These are phyloP conservation scores for Drosophila ustulata DNA, from an alignment of 2,888 invertebrate genomes.

Conservation along the genomic window DNA sequence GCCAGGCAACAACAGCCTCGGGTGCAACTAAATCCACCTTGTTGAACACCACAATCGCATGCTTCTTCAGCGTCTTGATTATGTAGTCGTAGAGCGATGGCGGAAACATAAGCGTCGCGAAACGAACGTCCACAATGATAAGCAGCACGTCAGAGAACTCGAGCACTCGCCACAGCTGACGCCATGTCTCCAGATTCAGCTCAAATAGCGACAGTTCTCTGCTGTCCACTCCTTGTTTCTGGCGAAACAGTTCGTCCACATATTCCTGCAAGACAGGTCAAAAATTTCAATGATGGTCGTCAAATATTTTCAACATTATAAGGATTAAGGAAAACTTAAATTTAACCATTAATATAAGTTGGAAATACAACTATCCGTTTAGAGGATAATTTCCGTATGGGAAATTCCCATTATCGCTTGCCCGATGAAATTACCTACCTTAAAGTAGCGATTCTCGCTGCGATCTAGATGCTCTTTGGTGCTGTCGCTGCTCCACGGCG, in stretches of 20 bases:
- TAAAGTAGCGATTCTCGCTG: constrained; percentile 93
- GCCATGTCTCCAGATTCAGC: constrained; percentile 97
- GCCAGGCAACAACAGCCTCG: constrained; percentile 94
- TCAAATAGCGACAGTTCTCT: constrained; percentile 94
- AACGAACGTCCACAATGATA: constrained; percentile 95
- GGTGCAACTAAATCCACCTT: constrained; percentile 96
- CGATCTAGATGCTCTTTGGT: constrained; percentile 90
- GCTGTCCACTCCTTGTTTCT: constrained; percentile 85
- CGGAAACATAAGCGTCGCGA: constrained; percentile 93
- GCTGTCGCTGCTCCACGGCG: constrained; percentile 93
- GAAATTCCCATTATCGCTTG: too few species aligned
- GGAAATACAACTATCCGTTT: too few species aligned
- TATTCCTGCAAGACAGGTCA: constrained; percentile 89
- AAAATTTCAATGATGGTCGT: constrained; percentile 46
- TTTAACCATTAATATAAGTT: too few species aligned
- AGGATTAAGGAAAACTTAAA: too few species aligned
- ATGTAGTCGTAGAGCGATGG: constrained; percentile 94
- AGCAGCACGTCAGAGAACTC: constrained; percentile 97
- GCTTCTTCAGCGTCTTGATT: constrained; percentile 90
- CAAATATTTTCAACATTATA: too few species aligned
- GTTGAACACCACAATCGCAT: constrained; percentile 95
- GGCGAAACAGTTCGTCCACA: constrained; percentile 87
- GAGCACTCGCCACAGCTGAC: constrained; percentile 97
- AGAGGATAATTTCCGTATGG: too few species aligned
- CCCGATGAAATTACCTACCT: constrained; percentile 55